phyloP scores from a whole-genome alignment of 2,888 invertebrate species.

The Tetramorium bicarinatum region DNA sequence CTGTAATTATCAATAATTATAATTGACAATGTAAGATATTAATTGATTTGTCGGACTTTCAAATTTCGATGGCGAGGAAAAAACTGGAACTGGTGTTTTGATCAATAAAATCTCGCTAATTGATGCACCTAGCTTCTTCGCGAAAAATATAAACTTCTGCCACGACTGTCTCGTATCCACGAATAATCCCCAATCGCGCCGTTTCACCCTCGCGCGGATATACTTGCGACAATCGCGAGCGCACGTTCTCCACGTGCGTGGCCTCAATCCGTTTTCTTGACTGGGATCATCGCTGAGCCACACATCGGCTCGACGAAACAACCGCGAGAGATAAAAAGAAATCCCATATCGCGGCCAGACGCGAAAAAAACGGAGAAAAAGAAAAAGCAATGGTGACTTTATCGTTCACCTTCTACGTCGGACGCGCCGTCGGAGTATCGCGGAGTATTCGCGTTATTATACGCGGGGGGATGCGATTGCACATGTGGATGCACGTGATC shows the following conservation, averaged over 20 bases:
- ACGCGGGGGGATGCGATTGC: neutral
- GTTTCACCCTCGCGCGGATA: neutral
- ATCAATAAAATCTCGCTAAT: neutral
- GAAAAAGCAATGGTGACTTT: neutral
- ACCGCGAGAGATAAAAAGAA: neutral
- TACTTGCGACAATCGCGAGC: neutral
- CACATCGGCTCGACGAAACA: constrained; percentile 14
- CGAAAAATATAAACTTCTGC: neutral
- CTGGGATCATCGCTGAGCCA: constrained; percentile 1
- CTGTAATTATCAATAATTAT: neutral
- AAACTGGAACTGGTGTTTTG: neutral
- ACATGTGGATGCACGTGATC: constrained; percentile 30
- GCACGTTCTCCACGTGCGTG: neutral
- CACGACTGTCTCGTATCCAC: neutral
- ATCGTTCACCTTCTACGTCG: constrained; percentile 33
- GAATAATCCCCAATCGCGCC: neutral
- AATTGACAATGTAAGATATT: neutral
- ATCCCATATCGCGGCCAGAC: constrained; percentile 27
- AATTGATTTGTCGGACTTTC: neutral
- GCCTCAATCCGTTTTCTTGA: constrained; percentile 1
- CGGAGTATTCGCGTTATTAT: neutral
- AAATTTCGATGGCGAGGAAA: neutral
- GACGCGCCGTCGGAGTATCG: neutral
- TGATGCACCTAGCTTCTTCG: neutral
- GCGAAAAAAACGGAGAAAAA: neutral